phyloP scores from a whole-genome alignment of 2,113 vertebrate species.

The Dasyprocta punctata region DNA sequence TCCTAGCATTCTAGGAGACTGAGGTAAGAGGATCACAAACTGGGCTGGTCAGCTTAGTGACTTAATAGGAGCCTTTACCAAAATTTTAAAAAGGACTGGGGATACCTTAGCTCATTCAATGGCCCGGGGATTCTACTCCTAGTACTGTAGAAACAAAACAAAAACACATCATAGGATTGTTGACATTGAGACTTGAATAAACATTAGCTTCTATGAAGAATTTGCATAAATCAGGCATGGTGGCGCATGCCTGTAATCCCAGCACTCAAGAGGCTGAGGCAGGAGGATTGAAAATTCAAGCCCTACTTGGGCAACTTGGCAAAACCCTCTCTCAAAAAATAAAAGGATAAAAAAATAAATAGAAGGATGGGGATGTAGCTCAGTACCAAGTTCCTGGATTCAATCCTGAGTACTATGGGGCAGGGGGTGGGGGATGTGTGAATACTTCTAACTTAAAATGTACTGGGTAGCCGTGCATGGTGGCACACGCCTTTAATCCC shows the following conservation, averaged over 20 bases:
- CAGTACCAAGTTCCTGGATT: background rate
- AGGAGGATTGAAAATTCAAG: background rate
- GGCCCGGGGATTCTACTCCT: background rate
- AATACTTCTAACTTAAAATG: constrained; percentile 1
- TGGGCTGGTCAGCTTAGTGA: background rate
- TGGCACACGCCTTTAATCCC: too few relatives aligned
- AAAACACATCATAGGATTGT: background rate
- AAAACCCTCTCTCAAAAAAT: background rate
- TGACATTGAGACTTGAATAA: background rate
- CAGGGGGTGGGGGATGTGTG: background rate
- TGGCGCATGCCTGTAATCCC: background rate
- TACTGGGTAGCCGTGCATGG: too few relatives aligned
- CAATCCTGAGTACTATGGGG: background rate
- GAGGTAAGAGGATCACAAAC: background rate
- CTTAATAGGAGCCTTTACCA: background rate
- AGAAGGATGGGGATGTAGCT: background rate
- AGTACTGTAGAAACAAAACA: background rate
- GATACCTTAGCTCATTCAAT: background rate
- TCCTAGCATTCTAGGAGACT: background rate
- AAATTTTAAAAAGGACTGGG: background rate
- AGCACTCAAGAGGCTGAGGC: background rate
- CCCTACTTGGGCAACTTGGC: background rate
- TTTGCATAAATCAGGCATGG: background rate
- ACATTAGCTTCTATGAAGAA: background rate
- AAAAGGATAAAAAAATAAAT: background rate